These are phyloP conservation scores for Belgica antarctica DNA, from an alignment of 2,888 invertebrate species.

Conservation along the genomic window DNA sequence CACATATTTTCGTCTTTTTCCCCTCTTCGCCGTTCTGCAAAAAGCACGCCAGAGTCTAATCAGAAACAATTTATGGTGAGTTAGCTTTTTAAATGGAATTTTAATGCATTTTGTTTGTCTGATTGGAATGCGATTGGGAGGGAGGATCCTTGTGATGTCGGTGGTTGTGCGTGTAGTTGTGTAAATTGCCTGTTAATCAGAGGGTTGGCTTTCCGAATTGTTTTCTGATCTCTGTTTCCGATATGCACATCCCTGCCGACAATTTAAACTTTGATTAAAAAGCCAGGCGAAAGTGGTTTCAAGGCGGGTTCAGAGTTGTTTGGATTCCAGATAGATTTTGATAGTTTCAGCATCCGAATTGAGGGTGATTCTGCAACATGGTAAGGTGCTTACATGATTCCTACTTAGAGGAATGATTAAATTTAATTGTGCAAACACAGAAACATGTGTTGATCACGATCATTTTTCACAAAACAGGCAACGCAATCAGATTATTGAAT, in stretches of 20 bases:
- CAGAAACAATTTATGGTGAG: conserved; percentile 41
- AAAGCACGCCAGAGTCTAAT: conserved; percentile 43
- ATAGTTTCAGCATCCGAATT: not conserved
- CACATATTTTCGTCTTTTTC: no score
- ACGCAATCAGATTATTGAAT: conserved; percentile 39
- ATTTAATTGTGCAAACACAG: conserved; percentile 43
- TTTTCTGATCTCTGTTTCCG: conserved; percentile 32
- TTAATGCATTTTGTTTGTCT: conserved; percentile 41
- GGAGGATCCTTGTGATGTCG: conserved; percentile 23
- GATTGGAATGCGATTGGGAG: conserved; percentile 40
- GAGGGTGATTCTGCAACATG: conserved; percentile 17
- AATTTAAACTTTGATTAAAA: conserved; percentile 39
- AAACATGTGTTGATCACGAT: conserved; percentile 42
- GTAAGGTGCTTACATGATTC: conserved; percentile 40
- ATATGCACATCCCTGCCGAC: conserved; percentile 29
- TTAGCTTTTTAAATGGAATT: conserved; percentile 41
- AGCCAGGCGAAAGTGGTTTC: not conserved
- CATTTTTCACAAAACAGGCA: conserved; percentile 37
- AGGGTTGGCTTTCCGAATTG: conserved; percentile 36
- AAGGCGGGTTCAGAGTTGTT: not conserved
- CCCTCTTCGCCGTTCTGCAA: not conserved
- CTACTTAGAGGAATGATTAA: not conserved
- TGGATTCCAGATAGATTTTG: not conserved
- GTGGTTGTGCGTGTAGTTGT: not conserved
- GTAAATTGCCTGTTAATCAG: not conserved